Percentiles rank a stretch among this genome's conserved stretches.
Conservation (phyloP, 35 echinoderm and acorn worm species). For the Apostichopus californicus region DNA sequence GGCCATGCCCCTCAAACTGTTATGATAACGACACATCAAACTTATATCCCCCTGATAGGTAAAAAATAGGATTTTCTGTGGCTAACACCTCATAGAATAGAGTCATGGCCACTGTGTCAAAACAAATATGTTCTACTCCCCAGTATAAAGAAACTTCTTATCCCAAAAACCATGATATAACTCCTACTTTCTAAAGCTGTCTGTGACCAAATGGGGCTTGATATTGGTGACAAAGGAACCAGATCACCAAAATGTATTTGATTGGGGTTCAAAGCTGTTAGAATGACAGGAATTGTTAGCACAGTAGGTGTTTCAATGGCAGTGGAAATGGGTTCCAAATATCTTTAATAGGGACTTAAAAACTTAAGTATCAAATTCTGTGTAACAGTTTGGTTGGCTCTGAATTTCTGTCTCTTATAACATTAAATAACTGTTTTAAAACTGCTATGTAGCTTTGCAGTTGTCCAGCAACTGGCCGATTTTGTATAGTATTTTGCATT, state of each 20-base stretch:
- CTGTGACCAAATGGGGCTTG: not conserved
- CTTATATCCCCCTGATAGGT: not conserved
- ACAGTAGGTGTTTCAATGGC: too few species aligned
- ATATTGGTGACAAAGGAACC: not conserved
- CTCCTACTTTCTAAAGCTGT: not conserved
- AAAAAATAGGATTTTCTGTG: not conserved
- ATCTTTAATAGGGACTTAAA: too few species aligned
- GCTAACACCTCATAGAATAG: not conserved
- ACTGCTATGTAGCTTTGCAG: too few species aligned
- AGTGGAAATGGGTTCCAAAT: too few species aligned
- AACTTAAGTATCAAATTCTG: too few species aligned
- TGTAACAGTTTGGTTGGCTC: too few species aligned
- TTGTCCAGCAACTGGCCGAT: too few species aligned
- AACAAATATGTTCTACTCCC: not conserved
- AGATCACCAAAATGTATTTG: not conserved
- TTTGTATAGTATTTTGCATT: too few species aligned
- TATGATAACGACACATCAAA: not conserved
- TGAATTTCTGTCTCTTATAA: too few species aligned
- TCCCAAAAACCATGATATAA: not conserved
- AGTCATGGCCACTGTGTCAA: not conserved
- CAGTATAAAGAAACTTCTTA: not conserved
- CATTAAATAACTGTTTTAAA: too few species aligned
- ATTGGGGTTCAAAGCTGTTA: not conserved
- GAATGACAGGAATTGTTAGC: not conserved
- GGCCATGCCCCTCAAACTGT: not conserved